Base-by-base conservation (phyloP, 2,888 invertebrate species). In the Plagiodera versicolora region DNA sequence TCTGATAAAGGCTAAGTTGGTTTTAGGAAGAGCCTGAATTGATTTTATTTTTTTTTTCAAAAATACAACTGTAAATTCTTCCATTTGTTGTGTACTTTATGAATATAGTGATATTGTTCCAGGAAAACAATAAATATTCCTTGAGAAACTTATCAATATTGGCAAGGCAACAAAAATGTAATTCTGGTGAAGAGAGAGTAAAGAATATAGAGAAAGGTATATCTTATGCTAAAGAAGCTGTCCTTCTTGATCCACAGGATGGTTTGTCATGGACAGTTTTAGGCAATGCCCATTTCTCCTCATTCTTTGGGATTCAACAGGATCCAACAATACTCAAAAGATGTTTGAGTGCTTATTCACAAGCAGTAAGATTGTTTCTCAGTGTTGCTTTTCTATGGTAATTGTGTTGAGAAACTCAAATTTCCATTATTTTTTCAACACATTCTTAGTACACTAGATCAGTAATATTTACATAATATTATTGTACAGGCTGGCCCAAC, bases 251-350 rank as follows among this genome's bases (percentile, higher is more conserved):
- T 74, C 84, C 89, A 8, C 82, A 83, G 53, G 94, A 94, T 80
- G 93, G 94, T 0, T 81, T 86, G 6, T 94, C 94, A 0, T 95
- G 95, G 94, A 84, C 87, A 54, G 86, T 93, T 56, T 81, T 94
- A 51, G 95, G 92, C 20, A 95, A 94, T 81, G 92, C 94, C 0
- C 91, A 93, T 76, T 79, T 94, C 61, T 89, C 91, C 55, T 86
- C 88, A 56, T 94, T 90, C 79, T 94, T 94, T 77, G 85, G 85
- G 46, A 83, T 88, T 30, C 83, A 86, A 1, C 92, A 93, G 75
- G 88, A 89, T 72, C 89, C 90, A 0, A 84, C 84, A 20, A 86
- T 85, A 0, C 77, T 94, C 62, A 89, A 89, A 70, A 84, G 87
- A 63, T 89, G 90, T 66, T 85, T 93, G 82, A 87, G 89, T 70